Evolutionary conservation across 1,140 invertebrate genomes (phyloP).

Genomic region (Rhyzopertha dominica): DNA sequence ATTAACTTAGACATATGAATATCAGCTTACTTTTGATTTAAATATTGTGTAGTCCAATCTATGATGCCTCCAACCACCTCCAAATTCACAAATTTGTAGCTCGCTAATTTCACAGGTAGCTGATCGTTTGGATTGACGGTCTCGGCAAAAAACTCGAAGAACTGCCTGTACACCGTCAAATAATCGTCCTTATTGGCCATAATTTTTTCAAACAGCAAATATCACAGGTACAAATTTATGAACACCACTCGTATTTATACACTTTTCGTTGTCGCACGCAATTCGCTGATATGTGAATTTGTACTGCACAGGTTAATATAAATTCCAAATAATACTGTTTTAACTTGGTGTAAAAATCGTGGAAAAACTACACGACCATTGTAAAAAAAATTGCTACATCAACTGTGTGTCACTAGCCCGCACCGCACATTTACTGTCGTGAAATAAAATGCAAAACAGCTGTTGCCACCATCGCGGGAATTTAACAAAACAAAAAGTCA

Average conservation of each 20-base stretch:
- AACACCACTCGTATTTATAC: conserved; percentile 20
- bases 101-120: conserved; percentile 64
- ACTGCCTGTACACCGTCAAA: conserved; percentile 60
- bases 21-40: conserved; percentile 73
- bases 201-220: conserved; percentile 19
- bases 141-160: conserved; percentile 64
- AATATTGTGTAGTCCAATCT: conserved; percentile 71
- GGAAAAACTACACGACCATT: too few relatives aligned
- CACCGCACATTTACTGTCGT: too few relatives aligned
- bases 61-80: conserved; percentile 72
- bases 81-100: conserved; percentile 59
- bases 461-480: too few relatives aligned
- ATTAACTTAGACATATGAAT: too few relatives aligned
- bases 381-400: too few relatives aligned
- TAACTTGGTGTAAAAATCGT: too few relatives aligned
- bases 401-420: too few relatives aligned
- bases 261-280: conserved; percentile 23
- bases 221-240: conserved; percentile 13
- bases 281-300: conserved; percentile 22
- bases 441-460: too few relatives aligned
- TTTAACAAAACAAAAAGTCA: too few relatives aligned
- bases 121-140: conserved; percentile 65
- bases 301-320: too few relatives aligned
- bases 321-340: too few relatives aligned
- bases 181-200: conserved; percentile 57